Evolutionary conservation across 2,797 vertebrate genomes (phyloP).

Genomic region (Acanthiza pusilla): DNA sequence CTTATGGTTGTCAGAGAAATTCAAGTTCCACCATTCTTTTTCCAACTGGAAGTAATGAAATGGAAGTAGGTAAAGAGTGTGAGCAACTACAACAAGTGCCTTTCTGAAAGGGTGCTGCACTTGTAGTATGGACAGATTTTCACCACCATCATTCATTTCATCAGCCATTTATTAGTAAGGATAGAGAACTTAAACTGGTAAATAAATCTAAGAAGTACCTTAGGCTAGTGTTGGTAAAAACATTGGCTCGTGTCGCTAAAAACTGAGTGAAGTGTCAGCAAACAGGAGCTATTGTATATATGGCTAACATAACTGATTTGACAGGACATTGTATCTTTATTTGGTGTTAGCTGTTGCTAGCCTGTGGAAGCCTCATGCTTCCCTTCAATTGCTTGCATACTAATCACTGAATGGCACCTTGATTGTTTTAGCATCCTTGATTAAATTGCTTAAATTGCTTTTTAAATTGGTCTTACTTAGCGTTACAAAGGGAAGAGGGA

Average conservation of each 20-base stretch:
- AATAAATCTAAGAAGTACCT: neutral
- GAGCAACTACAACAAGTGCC: neutral
- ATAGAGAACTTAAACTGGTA: neutral
- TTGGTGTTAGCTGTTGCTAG: neutral
- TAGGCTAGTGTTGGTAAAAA: neutral
- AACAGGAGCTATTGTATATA: neutral
- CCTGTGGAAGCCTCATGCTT: neutral
- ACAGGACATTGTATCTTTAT: neutral
- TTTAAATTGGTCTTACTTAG: neutral
- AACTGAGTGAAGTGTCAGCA: neutral
- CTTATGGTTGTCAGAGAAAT: neutral
- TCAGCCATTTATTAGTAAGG: neutral
- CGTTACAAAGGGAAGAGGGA: neutral
- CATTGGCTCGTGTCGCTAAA: neutral
- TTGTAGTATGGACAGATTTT: neutral
- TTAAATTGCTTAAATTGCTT: neutral
- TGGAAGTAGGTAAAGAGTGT: neutral
- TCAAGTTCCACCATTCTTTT: neutral
- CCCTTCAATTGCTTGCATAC: neutral
- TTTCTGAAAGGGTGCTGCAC: neutral
- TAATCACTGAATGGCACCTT: neutral
- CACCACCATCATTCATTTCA: neutral
- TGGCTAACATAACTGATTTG: neutral
- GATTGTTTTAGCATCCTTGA: neutral
- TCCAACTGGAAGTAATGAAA: neutral